These are phyloP conservation scores for Xiphorhynchus elegans DNA, from an alignment of 2,113 vertebrate genomes.

Conservation along the genomic window DNA sequence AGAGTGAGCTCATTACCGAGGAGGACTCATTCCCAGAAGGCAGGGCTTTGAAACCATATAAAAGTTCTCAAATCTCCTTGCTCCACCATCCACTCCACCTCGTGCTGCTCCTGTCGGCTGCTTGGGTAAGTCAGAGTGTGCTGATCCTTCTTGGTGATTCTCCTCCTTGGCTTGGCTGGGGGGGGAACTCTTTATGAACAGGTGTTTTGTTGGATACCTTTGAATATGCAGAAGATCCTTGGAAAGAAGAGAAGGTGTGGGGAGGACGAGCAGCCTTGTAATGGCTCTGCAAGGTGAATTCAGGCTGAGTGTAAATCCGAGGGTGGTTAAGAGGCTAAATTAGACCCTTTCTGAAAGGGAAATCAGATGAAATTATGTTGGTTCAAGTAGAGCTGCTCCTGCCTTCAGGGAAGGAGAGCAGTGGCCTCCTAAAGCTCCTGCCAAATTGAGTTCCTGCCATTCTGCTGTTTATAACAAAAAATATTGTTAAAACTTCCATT, in stretches of 20 bases:
- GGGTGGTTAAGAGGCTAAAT: background rate
- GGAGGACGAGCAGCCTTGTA: background rate
- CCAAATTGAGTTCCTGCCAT: background rate
- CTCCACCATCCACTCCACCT: background rate
- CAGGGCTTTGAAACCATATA: slow-evolving; percentile 60
- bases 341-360: background rate
- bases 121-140: slow-evolving; percentile 23
- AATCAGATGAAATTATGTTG: background rate
- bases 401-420: background rate
- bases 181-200: background rate
- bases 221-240: background rate
- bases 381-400: background rate
- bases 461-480: background rate
- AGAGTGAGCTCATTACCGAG: slow-evolving; percentile 52
- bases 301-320: background rate
- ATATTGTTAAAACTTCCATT: accelerated
- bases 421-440: background rate
- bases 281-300: background rate
- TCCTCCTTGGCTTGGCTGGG: background rate
- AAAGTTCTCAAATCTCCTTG: slow-evolving; percentile 29
- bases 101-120: background rate
- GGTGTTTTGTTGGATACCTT: background rate
- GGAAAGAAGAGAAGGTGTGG: background rate
- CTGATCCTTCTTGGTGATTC: background rate
- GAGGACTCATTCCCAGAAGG: slow-evolving; percentile 63